Evolutionary conservation across 2,797 vertebrate species (phyloP).

Genomic region (Aselliscus stoliczkanus): DNA sequence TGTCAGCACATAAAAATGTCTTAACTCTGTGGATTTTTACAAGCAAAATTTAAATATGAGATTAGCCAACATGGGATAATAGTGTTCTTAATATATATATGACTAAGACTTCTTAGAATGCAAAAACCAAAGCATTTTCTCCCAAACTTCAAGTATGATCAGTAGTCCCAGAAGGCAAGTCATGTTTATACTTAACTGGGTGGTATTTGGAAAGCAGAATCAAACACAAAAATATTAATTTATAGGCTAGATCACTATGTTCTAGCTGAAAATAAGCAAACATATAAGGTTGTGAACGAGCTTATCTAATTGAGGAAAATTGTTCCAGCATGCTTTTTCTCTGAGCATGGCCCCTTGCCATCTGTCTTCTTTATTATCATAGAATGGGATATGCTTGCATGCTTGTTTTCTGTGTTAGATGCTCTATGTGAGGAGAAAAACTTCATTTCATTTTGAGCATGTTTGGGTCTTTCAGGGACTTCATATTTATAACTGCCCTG

Average conservation of each 20-base stretch:
- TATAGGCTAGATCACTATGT: not conserved
- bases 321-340: constrained; percentile 20
- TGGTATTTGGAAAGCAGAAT: constrained; percentile 29
- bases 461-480: not conserved
- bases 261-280: constrained; percentile 33
- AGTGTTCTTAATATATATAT: not conserved
- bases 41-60: not conserved
- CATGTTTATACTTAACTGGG: not conserved
- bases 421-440: not conserved
- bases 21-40: not conserved
- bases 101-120: not conserved
- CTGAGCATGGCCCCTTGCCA: not conserved
- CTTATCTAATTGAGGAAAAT: constrained; percentile 5
- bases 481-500: not conserved
- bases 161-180: not conserved
- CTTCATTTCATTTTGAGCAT: not conserved
- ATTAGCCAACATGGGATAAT: not conserved
- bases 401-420: not conserved
- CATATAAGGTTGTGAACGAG: constrained; percentile 7
- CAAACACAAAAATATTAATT: not conserved
- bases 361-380: constrained; percentile 41
- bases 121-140: not conserved
- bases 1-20: not conserved
- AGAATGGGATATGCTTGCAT: not conserved
- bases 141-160: not conserved